Conservation (phyloP, 2,888 invertebrate species). For the Caenorhabditis sp. region DNA sequence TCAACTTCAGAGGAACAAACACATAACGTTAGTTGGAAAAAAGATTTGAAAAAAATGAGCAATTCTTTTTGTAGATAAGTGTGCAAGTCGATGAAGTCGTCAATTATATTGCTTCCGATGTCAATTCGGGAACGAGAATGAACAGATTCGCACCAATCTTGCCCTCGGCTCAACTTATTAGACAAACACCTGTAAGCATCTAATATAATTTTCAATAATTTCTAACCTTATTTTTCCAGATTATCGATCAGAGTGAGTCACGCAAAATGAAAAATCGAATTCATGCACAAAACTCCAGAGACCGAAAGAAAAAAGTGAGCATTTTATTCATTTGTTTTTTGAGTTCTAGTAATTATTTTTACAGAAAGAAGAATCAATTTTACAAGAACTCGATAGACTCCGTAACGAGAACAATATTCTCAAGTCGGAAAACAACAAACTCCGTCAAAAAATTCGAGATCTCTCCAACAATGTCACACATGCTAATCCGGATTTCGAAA, state of each 20-base stretch:
- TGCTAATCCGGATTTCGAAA: neutral
- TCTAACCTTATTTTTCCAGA: neutral
- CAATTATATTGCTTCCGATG: neutral
- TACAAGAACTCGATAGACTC: constrained; percentile 10
- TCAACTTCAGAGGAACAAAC: too few species aligned
- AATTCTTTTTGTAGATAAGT: neutral
- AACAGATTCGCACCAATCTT: neutral
- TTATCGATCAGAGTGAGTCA: constrained; percentile 24
- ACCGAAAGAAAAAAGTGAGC: constrained; percentile 37
- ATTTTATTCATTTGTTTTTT: too few species aligned
- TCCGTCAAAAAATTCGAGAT: neutral
- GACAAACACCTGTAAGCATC: neutral
- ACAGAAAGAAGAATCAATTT: constrained; percentile 14
- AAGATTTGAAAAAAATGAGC: too few species aligned
- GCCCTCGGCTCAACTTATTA: neutral
- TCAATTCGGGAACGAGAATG: too few species aligned
- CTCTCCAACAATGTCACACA: neutral
- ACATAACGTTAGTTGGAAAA: too few species aligned
- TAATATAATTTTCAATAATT: constrained; percentile 9
- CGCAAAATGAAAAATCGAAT: constrained; percentile 58
- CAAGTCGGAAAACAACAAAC: constrained; percentile 5
- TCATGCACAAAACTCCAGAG: constrained; percentile 58
- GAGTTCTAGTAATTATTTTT: too few species aligned
- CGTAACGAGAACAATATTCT: constrained; percentile 6
- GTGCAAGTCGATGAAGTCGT: neutral